Evolutionary conservation across 2,797 vertebrate genomes (phyloP), one percentile per base, ranked within the genome.

Genomic region (Craterocephalus amniculus): DNA sequence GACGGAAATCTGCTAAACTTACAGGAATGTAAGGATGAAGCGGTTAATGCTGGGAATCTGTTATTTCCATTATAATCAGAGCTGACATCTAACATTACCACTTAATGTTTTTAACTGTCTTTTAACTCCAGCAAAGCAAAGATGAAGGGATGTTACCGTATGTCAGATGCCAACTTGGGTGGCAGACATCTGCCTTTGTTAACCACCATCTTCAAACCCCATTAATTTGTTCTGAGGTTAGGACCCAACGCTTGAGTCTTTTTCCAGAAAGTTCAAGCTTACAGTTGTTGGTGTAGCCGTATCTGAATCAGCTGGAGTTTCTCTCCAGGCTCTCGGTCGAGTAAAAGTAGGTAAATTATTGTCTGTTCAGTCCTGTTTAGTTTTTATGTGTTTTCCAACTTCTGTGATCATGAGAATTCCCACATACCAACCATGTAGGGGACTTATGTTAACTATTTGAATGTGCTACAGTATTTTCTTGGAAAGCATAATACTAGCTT

Each of bases 161-260:
- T 27, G 63, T 34, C 27, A 43, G 68, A 77, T 83, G 83, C 79
- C 80, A 81, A 75, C 81, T 72, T 89, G 85, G 83, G 87, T 83
- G 85, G 85, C 59, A 83, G 75, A 86, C 81, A 84, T 88, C 79
- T 87, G 81, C 74, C 80, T 74, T 51, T 52, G 76, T 82, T 68
- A 82, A 84, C 77, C 76, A 22, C 74, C 66, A 11, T 84, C 48
- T 63, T 85, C 79, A 83, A 74, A 69, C 71, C 70, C 69, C 60
- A 87, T 88, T 80, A 34, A 83, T 87, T 84, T 87, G 64, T 76
- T 82, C 66, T 74, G 79, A 84, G 80, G 79, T 83, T 51, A 51
- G 59, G 59, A 58, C 67, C 67, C 75, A 70, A 85, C 62, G 73
- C 70, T 68, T 78, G 73, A 78, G 78, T 80, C 6, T 11, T 76